phyloP scores from a whole-genome alignment of 2,113 vertebrate genomes.

The Micromys minutus region DNA sequence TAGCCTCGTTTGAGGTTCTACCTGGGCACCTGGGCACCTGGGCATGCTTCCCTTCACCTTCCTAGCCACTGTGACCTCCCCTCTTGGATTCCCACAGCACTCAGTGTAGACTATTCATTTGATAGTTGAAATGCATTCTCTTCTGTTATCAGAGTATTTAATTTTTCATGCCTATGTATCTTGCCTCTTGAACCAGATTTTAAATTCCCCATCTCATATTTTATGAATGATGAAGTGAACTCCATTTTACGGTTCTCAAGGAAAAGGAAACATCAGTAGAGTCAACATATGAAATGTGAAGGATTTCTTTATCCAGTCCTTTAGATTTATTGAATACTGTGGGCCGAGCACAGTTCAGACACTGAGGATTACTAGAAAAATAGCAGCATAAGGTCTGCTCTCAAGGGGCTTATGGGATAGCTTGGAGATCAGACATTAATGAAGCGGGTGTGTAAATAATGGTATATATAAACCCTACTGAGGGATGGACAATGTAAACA shows the following conservation, averaged over 20 bases:
- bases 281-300: constrained; percentile 9
- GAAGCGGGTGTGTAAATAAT: background rate
- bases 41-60: background rate
- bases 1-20: background rate
- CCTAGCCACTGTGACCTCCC: background rate
- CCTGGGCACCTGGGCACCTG: too few relatives aligned
- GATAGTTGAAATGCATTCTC: constrained; percentile 1
- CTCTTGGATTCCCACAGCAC: constrained; percentile 7
- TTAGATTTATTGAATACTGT: constrained; percentile 5
- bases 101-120: constrained; percentile 19
- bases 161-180: constrained; percentile 58
- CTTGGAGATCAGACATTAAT: background rate
- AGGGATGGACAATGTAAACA: background rate
- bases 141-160: constrained; percentile 57
- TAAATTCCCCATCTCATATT: constrained; percentile 49
- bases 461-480: background rate
- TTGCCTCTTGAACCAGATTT: constrained; percentile 55
- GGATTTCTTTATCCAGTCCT: background rate
- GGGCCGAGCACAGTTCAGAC: background rate
- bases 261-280: constrained; percentile 30
- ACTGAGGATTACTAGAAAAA: background rate
- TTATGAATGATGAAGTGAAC: constrained; percentile 55
- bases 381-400: background rate
- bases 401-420: background rate
- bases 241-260: constrained; percentile 8